Percentiles rank a stretch among this genome's conserved stretches.
phyloP scores from a whole-genome alignment of 2,888 invertebrate genomes.

The Hofmannophila pseudospretella region DNA sequence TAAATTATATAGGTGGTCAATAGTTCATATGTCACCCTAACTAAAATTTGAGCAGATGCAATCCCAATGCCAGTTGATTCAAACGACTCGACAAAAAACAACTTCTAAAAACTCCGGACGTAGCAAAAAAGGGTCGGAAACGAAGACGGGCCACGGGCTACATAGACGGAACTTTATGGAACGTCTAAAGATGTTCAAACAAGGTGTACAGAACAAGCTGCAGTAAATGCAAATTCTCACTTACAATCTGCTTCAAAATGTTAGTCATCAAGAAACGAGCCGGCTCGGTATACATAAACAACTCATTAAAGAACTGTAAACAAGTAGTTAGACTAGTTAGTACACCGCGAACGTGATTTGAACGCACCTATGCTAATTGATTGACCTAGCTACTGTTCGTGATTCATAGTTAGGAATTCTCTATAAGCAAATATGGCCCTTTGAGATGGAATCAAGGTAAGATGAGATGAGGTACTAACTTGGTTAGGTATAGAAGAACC shows the following conservation, averaged over 20 bases:
- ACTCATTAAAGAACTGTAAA: constrained; percentile 19
- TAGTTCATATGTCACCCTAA: too few relatives aligned
- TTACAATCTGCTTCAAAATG: neutral
- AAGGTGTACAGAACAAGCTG: neutral
- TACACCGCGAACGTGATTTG: constrained; percentile 11
- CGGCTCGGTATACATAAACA: constrained; percentile 16
- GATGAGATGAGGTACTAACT: neutral
- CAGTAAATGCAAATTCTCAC: neutral
- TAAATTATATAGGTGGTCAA: too few relatives aligned
- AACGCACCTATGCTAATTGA: constrained; percentile 13
- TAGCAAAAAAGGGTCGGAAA: too few relatives aligned
- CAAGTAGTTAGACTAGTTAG: constrained; percentile 8
- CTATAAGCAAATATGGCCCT: neutral
- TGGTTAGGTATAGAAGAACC: too few relatives aligned
- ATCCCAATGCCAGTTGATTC: too few relatives aligned
- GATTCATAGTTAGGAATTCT: constrained; percentile 9
- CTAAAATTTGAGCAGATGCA: too few relatives aligned
- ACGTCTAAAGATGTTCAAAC: too few relatives aligned
- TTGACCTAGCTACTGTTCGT: constrained; percentile 11
- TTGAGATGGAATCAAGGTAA: neutral
- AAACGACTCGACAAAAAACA: too few relatives aligned
- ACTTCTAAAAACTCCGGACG: too few relatives aligned
- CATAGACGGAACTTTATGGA: too few relatives aligned
- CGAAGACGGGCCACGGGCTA: too few relatives aligned
- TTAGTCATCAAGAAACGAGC: constrained; percentile 19